Base-by-base conservation (phyloP, 2,888 invertebrate genomes). In the Perdita meconis region DNA sequence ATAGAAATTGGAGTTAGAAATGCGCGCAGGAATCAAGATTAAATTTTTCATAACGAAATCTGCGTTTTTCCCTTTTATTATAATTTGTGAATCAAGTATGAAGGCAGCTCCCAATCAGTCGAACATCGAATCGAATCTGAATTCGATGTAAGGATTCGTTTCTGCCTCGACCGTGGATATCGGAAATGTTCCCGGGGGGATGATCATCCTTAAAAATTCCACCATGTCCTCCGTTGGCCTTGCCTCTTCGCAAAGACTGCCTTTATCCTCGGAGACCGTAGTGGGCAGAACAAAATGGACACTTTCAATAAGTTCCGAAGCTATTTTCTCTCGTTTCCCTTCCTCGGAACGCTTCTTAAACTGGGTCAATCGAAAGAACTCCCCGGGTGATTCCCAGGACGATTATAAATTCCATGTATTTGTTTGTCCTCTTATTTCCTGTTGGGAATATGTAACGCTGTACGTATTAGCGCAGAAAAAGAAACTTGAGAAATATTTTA, bases 141-240 rank as follows among this genome's bases (percentile, higher is more conserved):
- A 19, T 22, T 19, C 36, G 50, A 38, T 38, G 63, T 34, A 36
- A 56, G 12, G 63, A 38, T 63, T 12, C 0, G 13, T 13, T 30
- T 53, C 19, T 12, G 5, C 12, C 5, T 12, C 4, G 22, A 12
- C 36, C 22, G 22, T 10, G 16, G 24, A 66, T 56, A 57, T 47
- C 47, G 56, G 24, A 24, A 55, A 47, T 42, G 56, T 66, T 47
- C n/a, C 13, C 6, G 6, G 2, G 30, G 22, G 36, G 34, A 47
- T 24, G 55, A 66, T 56, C 47, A 44, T 66, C 56, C 56, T 56
- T 34, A 34, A 66, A 66, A 56, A 56, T 66, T 47, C 44, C n/a
- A 16, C 19, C 42, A 12, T 16, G 42, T 66, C 44, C 24, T 66
- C 56, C 36, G 47, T 40, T 26, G 66, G n/a, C 19, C 44, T 24